Evolutionary conservation across 1,140 invertebrate genomes (phyloP).

Genomic region (Drosophila tsacasi): DNA sequence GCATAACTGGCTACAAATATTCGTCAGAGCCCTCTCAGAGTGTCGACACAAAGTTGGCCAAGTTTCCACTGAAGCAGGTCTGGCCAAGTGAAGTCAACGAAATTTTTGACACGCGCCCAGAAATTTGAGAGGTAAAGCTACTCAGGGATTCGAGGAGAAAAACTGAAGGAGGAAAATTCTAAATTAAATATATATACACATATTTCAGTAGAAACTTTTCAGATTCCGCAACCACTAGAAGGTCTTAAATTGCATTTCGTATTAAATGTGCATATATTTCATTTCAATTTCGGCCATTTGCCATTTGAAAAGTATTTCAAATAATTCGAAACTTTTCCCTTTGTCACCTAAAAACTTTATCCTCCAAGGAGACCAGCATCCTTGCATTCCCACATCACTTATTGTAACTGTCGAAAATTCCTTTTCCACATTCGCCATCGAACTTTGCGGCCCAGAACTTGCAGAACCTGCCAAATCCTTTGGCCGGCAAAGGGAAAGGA

Average conservation of each 20-base stretch:
- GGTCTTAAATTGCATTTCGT: slow-evolving; percentile 32
- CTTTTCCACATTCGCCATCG: slow-evolving; percentile 43
- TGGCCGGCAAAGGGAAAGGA: slow-evolving; percentile 12
- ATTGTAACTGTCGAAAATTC: slow-evolving; percentile 56
- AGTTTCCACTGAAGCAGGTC: slow-evolving; percentile 33
- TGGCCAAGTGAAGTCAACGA: slow-evolving; percentile 61
- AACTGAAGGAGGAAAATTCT: background rate
- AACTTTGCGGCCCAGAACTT: slow-evolving; percentile 39
- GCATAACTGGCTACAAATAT: slow-evolving; percentile 77
- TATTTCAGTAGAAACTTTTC: slow-evolving; percentile 22
- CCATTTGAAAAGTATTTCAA: slow-evolving; percentile 45
- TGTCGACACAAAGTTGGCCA: slow-evolving; percentile 33
- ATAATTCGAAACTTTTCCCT: slow-evolving; percentile 47
- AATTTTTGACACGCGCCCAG: slow-evolving; percentile 72
- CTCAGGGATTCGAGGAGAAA: slow-evolving; percentile 1
- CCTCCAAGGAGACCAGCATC: slow-evolving; percentile 21
- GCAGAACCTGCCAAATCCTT: slow-evolving; percentile 41
- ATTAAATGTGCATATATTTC: slow-evolving; percentile 48
- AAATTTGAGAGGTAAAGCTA: slow-evolving; percentile 32
- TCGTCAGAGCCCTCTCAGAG: slow-evolving; percentile 23
- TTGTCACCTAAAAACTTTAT: slow-evolving; percentile 57
- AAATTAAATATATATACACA: background rate
- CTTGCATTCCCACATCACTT: slow-evolving; percentile 49
- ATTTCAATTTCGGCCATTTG: slow-evolving; percentile 49
- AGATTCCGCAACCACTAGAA: slow-evolving; percentile 7